A percentile compares a stretch with the other conserved stretches of the same genome.
phyloP scores from a whole-genome alignment of 2,888 invertebrate genomes.

The Diaphora mendica region DNA sequence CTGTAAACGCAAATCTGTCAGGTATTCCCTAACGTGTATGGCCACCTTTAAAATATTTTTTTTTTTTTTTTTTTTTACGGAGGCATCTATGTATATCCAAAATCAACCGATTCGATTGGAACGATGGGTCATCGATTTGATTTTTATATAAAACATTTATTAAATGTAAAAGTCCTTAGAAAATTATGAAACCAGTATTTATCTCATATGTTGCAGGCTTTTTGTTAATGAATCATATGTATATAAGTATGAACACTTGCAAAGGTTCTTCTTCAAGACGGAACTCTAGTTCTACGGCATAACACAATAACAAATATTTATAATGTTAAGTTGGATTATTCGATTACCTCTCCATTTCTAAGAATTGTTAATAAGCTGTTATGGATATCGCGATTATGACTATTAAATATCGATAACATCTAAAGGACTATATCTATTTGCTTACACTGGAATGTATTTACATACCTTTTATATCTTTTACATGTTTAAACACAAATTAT shows the following conservation, averaged over 20 bases:
- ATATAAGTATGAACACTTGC: neutral
- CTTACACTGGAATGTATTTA: constrained; percentile 20
- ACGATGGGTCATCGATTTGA: no score
- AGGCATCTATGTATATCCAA: neutral
- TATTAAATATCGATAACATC: constrained; percentile 49
- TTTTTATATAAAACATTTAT: neutral
- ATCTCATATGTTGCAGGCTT: neutral
- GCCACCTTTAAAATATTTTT: no score
- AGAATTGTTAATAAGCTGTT: constrained; percentile 48
- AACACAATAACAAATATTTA: constrained; percentile 45
- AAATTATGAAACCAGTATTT: neutral
- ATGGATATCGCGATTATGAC: constrained; percentile 50
- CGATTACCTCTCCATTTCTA: constrained; percentile 50
- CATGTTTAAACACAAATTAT: constrained; percentile 1
- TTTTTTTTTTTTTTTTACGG: no score
- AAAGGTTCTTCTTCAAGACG: constrained; percentile 24
- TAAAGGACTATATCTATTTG: constrained; percentile 33
- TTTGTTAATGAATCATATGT: neutral
- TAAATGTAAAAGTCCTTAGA: neutral
- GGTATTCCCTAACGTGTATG: no score
- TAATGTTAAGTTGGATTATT: constrained; percentile 35
- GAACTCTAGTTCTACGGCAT: constrained; percentile 45
- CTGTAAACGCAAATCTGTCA: no score
- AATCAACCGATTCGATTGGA: no score
- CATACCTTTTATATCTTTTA: constrained; percentile 29